Evolutionary conservation across 2,888 invertebrate species (phyloP).

Genomic region (Stegophylla sp.): DNA sequence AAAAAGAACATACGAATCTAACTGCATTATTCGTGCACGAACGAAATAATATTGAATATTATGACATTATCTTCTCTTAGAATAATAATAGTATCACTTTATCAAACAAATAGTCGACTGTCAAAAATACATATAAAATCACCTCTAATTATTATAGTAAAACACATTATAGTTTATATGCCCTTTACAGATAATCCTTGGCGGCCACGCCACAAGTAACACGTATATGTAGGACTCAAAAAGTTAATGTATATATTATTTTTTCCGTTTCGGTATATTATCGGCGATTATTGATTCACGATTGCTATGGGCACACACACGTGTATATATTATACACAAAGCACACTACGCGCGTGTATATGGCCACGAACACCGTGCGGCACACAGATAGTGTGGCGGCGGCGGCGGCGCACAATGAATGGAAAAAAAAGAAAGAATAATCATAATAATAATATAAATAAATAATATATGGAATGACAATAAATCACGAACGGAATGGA

Average conservation of each 20-base stretch:
- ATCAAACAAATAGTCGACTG: not conserved
- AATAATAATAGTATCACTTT: not conserved
- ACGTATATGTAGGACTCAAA: no score
- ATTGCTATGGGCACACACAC: not conserved
- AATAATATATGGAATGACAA: conserved; percentile 30
- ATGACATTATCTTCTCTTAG: not conserved
- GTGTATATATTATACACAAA: not conserved
- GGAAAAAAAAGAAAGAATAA: conserved; percentile 3
- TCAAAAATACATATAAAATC: not conserved
- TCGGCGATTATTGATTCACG: conserved; percentile 20
- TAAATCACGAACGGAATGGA: conserved; percentile 52
- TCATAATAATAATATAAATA: conserved; percentile 7
- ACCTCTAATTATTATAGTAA: not conserved
- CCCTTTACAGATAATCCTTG: no score
- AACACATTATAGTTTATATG: no score
- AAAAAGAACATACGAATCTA: no score
- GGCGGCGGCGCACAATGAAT: conserved; percentile 3
- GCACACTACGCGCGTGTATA: not conserved
- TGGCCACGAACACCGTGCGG: not conserved
- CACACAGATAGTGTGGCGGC: not conserved
- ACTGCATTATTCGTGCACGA: not conserved
- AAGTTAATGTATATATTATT: not conserved
- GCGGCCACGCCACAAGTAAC: no score
- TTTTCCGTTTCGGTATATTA: conserved; percentile 1
- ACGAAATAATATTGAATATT: not conserved